Base-by-base conservation (phyloP, 2,888 invertebrate genomes). In the Caenorhabditis macrosperma region DNA sequence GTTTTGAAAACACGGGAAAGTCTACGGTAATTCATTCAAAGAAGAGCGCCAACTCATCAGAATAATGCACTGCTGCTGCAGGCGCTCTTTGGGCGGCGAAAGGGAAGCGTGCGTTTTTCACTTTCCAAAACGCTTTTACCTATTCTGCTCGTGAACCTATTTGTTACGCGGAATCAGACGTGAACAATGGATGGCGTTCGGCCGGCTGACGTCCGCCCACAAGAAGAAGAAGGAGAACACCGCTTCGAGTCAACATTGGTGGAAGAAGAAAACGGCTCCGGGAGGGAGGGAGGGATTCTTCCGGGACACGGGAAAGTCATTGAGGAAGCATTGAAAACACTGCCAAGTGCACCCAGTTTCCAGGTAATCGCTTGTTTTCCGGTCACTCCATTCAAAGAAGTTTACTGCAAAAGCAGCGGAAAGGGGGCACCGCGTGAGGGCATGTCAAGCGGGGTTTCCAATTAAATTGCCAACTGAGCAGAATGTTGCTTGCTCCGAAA, bases 381-480 rank as follows among this genome's bases (percentile, higher is more conserved):
- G 59, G 69, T 52, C 60, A 59, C 17, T 60, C 52, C 48, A 50
- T 61, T 61, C 61, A 66, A 3, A 6, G 3, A 52, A 24, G n/a
- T 17, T 28, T 10, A 3, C 15, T 28, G 28, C 28, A 54, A 3
- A 20, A 33, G 7, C 9, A 7, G 17, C 2, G 5, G 52, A 6
- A 52, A 52, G 20, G 35, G 24, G 59, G 38, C 50, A 15, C 38
- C 17, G 26, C 24, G 55, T 30, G 17, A 59, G 38, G 44, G 46
- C 57, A 64, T 64, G 74, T 74, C 74, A 74, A 57, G 15, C 55
- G 28, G 26, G 24, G 55, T 64, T 64, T 74, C 59, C 74, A 74
- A 74, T 74, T 74, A 74, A 74, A 74, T 41, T 69, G 57, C 59
- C 59, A 59, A 59, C 59, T 59, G 41, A 26, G 59, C 26, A 30